These are phyloP conservation scores for Sebastes schlegelii DNA, from an alignment of 2,113 vertebrate species.

Conservation along the genomic window DNA sequence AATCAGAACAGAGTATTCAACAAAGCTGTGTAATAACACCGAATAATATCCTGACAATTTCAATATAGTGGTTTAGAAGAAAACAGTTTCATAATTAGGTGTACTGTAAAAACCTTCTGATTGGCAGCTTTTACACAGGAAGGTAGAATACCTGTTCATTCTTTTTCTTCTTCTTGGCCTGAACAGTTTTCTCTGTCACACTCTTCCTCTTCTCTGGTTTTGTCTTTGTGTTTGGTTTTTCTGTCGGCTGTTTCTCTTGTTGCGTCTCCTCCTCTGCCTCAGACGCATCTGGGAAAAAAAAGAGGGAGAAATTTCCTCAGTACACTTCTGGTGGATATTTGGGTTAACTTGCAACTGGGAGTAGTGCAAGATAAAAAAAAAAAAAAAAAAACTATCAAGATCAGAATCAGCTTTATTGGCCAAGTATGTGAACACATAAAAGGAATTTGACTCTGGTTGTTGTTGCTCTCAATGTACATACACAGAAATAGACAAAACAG, in stretches of 20 bases:
- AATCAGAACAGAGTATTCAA: too few relatives aligned
- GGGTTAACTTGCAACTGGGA: slow-evolving; percentile 9
- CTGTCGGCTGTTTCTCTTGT: slow-evolving; percentile 43
- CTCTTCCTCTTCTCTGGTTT: slow-evolving; percentile 75
- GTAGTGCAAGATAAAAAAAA: background rate
- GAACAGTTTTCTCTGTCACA: slow-evolving; percentile 44
- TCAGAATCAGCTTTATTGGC: background rate
- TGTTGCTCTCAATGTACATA: background rate
- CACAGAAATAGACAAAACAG: background rate
- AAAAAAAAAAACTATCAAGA: background rate
- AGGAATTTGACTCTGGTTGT: background rate
- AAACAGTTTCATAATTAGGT: background rate
- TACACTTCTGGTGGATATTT: slow-evolving; percentile 4
- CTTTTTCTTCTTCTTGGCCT: slow-evolving; percentile 78
- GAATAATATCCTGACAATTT: background rate
- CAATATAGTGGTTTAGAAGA: background rate
- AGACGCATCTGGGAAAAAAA: slow-evolving; percentile 61
- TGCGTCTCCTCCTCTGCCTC: slow-evolving; percentile 57
- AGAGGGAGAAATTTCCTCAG: background rate
- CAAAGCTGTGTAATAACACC: background rate
- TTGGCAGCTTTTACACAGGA: background rate
- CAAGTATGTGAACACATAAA: background rate
- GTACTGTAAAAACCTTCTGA: background rate
- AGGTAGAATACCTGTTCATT: slow-evolving; percentile 53
- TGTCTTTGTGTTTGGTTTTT: slow-evolving; percentile 12